Base-by-base conservation (phyloP, 2,888 invertebrate genomes). In the Antheraea assamensis region DNA sequence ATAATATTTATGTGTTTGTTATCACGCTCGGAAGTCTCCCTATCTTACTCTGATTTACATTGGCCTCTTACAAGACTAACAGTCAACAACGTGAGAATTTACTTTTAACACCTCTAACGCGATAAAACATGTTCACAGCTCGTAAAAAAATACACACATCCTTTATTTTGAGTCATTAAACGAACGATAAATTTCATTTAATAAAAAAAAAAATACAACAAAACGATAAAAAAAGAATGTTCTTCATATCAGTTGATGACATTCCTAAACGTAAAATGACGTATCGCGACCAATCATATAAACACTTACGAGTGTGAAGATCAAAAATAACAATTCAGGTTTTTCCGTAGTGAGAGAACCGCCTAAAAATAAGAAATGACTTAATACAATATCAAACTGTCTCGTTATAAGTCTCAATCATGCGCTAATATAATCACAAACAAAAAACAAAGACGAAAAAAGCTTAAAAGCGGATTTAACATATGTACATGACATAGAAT, bases 1-100 rank as follows among this genome's bases (percentile, higher is more conserved):
- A 82, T 90, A n/a, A n/a, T n/a, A 90, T 92, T 92, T 92, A 92
- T 92, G 91, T 89, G 91, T 90, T 91, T 92, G 91, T 91, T 92
- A 90, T 91, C 91, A 90, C 87, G 81, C 87, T 88, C 85, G 85
- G 89, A 87, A 88, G 88, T 88, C 85, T 84, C 86, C 61, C 86
- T 88, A 90, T 90, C 90, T 88, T 85, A 85, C 85, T 83, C 88
- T 90, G 91, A 91, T 91, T 90, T 91, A 91, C 90, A 86, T 84
- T 82, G 81, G 82, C 82, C 84, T 84, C 87, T 85, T 83, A 83
- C 82, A 85, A 85, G 84, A 90, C 87, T 88, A 89, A 90, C 90
- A 89, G 86, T 88, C 87, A 85, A 87, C 86, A 84, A 81, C 82
- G 85, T 84, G 84, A 87, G 82, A 88, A 88, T 86, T 85, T 86